phyloP scores from a whole-genome alignment of 2,888 invertebrate species.

The Drosophila mulleri region DNA sequence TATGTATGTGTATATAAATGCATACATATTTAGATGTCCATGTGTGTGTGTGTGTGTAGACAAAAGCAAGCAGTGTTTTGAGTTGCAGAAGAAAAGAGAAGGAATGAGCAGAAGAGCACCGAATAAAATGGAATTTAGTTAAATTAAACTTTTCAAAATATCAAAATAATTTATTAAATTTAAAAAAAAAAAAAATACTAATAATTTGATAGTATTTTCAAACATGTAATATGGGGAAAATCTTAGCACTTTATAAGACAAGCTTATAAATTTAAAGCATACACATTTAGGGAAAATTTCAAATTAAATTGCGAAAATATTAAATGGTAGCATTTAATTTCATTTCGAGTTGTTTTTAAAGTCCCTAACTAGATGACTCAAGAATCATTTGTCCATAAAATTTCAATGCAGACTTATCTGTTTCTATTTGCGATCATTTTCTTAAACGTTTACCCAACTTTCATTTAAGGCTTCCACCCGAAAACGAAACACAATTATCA shows the following conservation, averaged over 20 bases:
- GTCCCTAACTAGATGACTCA: too few relatives aligned
- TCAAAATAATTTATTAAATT: too few relatives aligned
- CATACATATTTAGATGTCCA: not conserved
- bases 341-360: too few relatives aligned
- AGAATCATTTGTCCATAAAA: not conserved
- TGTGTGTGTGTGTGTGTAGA: not conserved
- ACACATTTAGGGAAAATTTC: too few relatives aligned
- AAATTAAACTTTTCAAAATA: too few relatives aligned
- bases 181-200: too few relatives aligned
- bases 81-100: slow-evolving; percentile 6
- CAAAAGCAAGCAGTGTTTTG: slow-evolving; percentile 24
- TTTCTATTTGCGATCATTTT: not conserved
- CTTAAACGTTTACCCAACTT: not conserved
- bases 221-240: not conserved
- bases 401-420: not conserved
- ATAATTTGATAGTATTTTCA: not conserved
- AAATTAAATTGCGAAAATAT: too few relatives aligned
- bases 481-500: slow-evolving; percentile 2
- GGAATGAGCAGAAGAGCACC: slow-evolving; percentile 1
- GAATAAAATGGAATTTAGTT: not conserved
- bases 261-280: too few relatives aligned
- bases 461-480: not conserved
- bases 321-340: too few relatives aligned
- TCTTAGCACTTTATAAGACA: not conserved
- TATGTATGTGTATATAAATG: not conserved